Evolutionary conservation across 2,113 vertebrate genomes (phyloP).

Genomic region (Poecilia latipinna): DNA sequence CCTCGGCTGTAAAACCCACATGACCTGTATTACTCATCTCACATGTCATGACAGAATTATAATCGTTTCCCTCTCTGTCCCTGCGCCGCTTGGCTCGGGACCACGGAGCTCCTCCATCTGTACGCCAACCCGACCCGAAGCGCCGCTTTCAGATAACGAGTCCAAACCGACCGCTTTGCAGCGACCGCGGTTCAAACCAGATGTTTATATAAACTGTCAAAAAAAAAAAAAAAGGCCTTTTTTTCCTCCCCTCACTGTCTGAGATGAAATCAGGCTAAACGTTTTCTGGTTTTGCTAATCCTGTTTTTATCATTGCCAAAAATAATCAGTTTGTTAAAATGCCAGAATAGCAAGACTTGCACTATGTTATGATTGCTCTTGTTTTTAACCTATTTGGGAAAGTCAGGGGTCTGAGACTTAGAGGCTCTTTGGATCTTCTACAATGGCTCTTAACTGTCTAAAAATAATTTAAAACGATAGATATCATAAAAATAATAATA

Average conservation of each 20-base stretch:
- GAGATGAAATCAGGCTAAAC: neutral
- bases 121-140: constrained; percentile 26
- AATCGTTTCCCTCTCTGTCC: constrained; percentile 52
- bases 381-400: neutral
- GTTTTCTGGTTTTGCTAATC: neutral
- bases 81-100: constrained; percentile 55
- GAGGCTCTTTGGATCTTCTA: no score
- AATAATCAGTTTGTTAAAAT: neutral
- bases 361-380: no score
- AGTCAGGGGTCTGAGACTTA: no score
- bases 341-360: no score
- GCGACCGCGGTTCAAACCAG: neutral
- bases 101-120: constrained; percentile 54
- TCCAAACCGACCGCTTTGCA: neutral
- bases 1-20: constrained; percentile 73
- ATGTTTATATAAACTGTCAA: neutral
- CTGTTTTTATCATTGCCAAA: neutral
- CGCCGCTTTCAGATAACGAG: neutral
- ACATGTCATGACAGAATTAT: constrained; percentile 73
- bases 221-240: no score
- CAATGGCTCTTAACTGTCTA: no score
- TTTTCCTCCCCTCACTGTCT: neutral
- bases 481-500: no score
- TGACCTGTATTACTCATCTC: constrained; percentile 78
- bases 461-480: no score